phyloP scores from a whole-genome alignment of 2,888 invertebrate species.

The Orthosia gothica region DNA sequence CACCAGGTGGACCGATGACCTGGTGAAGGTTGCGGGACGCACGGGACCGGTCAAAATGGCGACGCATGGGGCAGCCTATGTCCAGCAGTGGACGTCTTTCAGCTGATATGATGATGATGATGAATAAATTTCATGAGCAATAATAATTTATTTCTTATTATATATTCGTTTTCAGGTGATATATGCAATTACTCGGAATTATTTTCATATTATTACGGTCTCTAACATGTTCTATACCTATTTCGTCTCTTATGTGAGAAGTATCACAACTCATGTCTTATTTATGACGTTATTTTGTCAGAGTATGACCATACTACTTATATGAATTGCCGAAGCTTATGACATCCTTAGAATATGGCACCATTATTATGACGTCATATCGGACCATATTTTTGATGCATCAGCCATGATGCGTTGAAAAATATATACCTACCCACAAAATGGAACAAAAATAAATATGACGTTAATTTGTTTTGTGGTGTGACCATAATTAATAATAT shows the following conservation, averaged over 20 bases:
- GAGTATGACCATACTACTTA: not conserved
- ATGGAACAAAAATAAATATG: not conserved
- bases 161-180: not conserved
- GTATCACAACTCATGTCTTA: conserved; percentile 6
- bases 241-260: not conserved
- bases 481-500: not conserved
- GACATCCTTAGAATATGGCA: conserved; percentile 5
- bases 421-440: not conserved
- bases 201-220: conserved; percentile 3
- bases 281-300: conserved; percentile 1
- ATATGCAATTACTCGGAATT: not conserved
- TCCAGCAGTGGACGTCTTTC: too few relatives aligned
- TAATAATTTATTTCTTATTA: not conserved
- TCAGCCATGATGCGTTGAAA: not conserved
- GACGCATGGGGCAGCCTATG: too few relatives aligned
- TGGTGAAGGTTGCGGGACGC: too few relatives aligned
- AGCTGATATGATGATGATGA: too few relatives aligned
- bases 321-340: not conserved
- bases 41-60: too few relatives aligned
- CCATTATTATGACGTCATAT: conserved; percentile 2
- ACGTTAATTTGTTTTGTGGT: conserved; percentile 6
- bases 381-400: conserved; percentile 1
- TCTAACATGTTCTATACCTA: not conserved
- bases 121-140: not conserved
- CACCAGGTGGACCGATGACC: too few relatives aligned